These are phyloP conservation scores for Onychomys leucogaster DNA, from an alignment of 2,797 vertebrate genomes.

Conservation along the genomic window DNA sequence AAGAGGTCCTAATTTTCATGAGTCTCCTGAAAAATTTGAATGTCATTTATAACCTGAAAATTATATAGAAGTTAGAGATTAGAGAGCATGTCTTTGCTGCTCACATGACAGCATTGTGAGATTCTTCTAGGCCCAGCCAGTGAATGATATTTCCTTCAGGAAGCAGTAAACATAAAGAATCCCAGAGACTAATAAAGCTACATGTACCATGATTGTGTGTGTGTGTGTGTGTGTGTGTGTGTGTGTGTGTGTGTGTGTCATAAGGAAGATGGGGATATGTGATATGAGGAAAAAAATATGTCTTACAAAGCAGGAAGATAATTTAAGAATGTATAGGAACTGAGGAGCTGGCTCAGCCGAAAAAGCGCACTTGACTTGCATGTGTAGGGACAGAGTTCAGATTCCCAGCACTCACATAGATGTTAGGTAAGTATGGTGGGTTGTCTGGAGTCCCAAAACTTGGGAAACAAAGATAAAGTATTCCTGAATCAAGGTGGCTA, in stretches of 20 bases:
- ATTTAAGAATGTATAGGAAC: background rate
- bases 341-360: background rate
- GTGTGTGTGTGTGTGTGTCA: background rate
- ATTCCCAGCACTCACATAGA: background rate
- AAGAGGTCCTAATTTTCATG: too few species aligned
- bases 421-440: background rate
- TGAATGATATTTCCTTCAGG: too few species aligned
- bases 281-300: background rate
- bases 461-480: background rate
- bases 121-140: too few species aligned
- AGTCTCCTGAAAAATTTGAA: too few species aligned
- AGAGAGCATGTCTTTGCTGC: too few species aligned
- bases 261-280: background rate
- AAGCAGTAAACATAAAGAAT: too few species aligned
- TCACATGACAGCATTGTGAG: too few species aligned
- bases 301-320: background rate
- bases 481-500: background rate
- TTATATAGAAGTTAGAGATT: too few species aligned
- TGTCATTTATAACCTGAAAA: too few species aligned
- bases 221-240: too few species aligned
- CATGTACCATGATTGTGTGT: too few species aligned
- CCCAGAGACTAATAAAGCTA: too few species aligned
- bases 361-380: background rate
- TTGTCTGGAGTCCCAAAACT: background rate
- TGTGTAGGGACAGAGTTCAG: background rate